Conservation (phyloP, 2,113 vertebrate genomes). For the Lipophrys pholis region DNA sequence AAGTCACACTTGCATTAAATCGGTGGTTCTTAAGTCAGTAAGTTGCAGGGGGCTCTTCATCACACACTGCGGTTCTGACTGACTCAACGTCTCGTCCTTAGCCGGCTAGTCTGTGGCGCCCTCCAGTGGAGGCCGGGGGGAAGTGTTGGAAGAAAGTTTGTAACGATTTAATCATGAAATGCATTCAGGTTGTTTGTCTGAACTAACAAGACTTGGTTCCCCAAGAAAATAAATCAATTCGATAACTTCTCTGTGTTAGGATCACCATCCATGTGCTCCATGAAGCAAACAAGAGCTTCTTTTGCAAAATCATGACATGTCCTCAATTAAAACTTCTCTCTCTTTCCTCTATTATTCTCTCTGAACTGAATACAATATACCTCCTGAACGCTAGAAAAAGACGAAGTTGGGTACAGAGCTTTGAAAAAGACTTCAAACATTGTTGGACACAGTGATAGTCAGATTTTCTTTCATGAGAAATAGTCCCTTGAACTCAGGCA, state of each 20-base stretch:
- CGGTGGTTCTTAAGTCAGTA: conserved; percentile 25
- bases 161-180: neutral
- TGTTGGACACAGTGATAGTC: neutral
- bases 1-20: conserved; percentile 46
- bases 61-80: conserved; percentile 3
- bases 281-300: too few relatives aligned
- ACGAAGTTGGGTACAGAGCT: neutral
- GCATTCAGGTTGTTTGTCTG: too few relatives aligned
- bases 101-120: conserved; percentile 42
- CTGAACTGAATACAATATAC: too few relatives aligned
- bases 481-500: neutral
- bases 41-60: conserved; percentile 3
- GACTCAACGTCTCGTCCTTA: neutral
- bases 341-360: too few relatives aligned
- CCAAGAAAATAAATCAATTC: too few relatives aligned
- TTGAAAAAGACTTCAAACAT: conserved; percentile 5
- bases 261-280: too few relatives aligned
- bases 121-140: conserved; percentile 58
- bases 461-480: neutral
- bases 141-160: conserved; percentile 12
- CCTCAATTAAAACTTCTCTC: too few relatives aligned
- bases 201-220: too few relatives aligned
- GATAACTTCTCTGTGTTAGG: too few relatives aligned
- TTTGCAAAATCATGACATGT: too few relatives aligned
- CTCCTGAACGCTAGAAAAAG: too few relatives aligned